A percentile compares a stretch with the other conserved stretches of the same genome.
Evolutionary conservation across 2,113 vertebrate species (phyloP).

Genomic region (Hemiscyllium ocellatum): DNA sequence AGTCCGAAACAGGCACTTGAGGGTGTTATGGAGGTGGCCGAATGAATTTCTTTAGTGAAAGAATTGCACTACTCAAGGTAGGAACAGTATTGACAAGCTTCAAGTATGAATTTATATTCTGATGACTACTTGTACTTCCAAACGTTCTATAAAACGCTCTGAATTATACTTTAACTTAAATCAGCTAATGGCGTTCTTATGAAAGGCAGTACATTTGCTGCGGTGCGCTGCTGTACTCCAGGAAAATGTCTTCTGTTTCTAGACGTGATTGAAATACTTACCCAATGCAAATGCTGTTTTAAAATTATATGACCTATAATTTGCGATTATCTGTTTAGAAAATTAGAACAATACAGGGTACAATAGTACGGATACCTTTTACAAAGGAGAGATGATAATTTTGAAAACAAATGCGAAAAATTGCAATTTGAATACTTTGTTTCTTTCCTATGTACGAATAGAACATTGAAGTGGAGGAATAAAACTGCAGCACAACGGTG

Average conservation of each 20-base stretch:
- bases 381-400: not conserved
- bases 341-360: not conserved
- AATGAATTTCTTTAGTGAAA: not conserved
- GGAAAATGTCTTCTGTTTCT: not conserved
- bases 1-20: not conserved
- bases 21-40: not conserved
- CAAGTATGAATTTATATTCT: not conserved
- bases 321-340: not conserved
- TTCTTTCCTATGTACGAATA: not conserved
- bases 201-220: not conserved
- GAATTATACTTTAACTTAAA: not conserved
- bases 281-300: not conserved
- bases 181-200: not conserved
- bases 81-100: not conserved
- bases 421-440: not conserved
- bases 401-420: not conserved
- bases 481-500: not conserved
- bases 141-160: not conserved
- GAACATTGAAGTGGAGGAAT: not conserved
- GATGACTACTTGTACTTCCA: not conserved
- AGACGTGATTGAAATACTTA: not conserved
- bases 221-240: not conserved
- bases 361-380: not conserved
- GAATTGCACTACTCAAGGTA: not conserved
- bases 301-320: not conserved